A percentile compares a stretch with the other conserved stretches of the same genome.
Evolutionary conservation across 2,888 invertebrate genomes (phyloP).

Genomic region (Himalopsyche anomala): DNA sequence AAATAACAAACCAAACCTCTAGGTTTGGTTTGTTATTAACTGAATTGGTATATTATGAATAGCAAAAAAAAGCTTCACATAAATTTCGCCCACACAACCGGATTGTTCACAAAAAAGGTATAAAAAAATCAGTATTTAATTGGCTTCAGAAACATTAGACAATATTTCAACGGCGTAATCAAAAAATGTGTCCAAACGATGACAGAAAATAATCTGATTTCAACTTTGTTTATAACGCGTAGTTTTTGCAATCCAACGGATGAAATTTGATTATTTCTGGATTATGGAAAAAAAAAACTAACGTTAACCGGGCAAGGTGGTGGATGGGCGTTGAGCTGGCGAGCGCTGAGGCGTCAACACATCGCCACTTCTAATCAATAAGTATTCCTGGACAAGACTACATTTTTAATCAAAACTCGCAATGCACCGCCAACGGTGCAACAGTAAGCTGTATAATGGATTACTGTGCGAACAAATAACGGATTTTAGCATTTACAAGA

Average conservation of each 20-base stretch:
- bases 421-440: not conserved
- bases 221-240: not conserved
- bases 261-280: not conserved
- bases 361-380: constrained; percentile 30
- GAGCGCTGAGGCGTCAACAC: not conserved
- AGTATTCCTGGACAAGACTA: constrained; percentile 16
- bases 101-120: not conserved
- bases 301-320: not conserved
- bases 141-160: not conserved
- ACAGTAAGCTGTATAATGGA: not conserved
- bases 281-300: not conserved
- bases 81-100: no score
- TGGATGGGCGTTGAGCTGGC: not conserved
- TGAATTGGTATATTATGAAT: no score
- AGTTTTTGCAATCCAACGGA: not conserved
- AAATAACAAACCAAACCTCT: no score
- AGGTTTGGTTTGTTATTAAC: no score
- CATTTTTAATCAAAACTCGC: not conserved
- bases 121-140: not conserved
- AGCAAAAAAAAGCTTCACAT: no score
- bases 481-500: not conserved
- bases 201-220: constrained; percentile 5
- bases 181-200: not conserved
- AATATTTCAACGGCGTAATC: not conserved
- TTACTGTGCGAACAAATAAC: not conserved